Base-by-base conservation (phyloP, 1,140 invertebrate genomes). In the Ceratosolen fusciceps region DNA sequence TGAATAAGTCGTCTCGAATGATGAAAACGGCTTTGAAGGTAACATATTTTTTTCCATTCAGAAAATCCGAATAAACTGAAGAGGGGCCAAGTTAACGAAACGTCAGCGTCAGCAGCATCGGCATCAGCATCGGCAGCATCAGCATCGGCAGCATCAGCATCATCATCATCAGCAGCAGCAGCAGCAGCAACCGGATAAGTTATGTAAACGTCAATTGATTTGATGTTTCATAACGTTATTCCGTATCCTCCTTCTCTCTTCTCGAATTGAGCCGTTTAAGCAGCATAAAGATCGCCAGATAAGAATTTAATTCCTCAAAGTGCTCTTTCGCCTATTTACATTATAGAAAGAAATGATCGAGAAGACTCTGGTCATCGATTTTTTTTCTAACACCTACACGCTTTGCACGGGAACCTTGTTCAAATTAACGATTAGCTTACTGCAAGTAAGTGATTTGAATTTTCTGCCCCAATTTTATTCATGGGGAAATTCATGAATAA, bases 131-230 rank as follows among this genome's bases (percentile, higher is more conserved):
- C n/a, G n/a, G n/a, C n/a, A n/a, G n/a, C n/a, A n/a, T n/a, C n/a
- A n/a, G n/a, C n/a, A n/a, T n/a, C n/a, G n/a, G n/a, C n/a, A n/a
- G n/a, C n/a, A n/a, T n/a, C n/a, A n/a, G n/a, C n/a, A n/a, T n/a
- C n/a, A n/a, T n/a, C n/a, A n/a, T n/a, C n/a, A n/a, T n/a, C n/a
- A n/a, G n/a, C n/a, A n/a, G n/a, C n/a, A n/a, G n/a, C n/a, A n/a
- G n/a, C n/a, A 43, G 0, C 24, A 71, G 16, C 8, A 37, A 37
- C 29, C 37, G 24, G 16, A 56, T 56, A 73, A 54, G 31, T 58
- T 74, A 58, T 74, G 54, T 74, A 74, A 74, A 74, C 29, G 70
- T 60, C 31, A 58, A 58, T 39, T 74, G 54, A 74, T 74, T 54
- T 2, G 54, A 74, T 74, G 34, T 74, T 74, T 74, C 31, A 74